phyloP scores from a whole-genome alignment of 2,888 invertebrate species.

The Amiota minor region DNA sequence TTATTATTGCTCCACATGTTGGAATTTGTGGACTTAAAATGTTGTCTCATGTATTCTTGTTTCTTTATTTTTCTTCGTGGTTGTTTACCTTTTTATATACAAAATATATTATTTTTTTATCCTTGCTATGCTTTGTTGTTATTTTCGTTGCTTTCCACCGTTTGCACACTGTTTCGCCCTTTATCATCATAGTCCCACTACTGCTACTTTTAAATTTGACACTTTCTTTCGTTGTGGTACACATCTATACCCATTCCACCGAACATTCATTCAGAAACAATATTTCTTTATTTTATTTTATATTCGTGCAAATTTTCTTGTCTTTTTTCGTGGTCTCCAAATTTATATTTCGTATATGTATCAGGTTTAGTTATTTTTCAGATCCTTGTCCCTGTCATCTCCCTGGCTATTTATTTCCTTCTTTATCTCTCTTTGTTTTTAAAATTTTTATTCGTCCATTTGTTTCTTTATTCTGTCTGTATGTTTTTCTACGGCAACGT shows the following conservation, averaged over 20 bases:
- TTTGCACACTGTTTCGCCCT: neutral
- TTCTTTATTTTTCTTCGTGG: neutral
- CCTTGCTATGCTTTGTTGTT: conserved; percentile 9
- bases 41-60: conserved; percentile 34
- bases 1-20: conserved; percentile 70
- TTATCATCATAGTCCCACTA: neutral
- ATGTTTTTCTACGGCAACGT: conserved; percentile 50
- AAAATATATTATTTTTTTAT: conserved; percentile 20
- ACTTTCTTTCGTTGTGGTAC: too few relatives aligned
- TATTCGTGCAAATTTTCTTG: conserved; percentile 24
- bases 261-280: neutral
- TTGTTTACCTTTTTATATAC: conserved; percentile 3
- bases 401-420: neutral
- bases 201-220: too few relatives aligned
- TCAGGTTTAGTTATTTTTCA: too few relatives aligned
- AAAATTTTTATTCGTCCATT: conserved; percentile 41
- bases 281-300: conserved; percentile 28
- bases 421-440: conserved; percentile 7
- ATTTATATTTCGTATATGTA: conserved; percentile 20
- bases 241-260: too few relatives aligned
- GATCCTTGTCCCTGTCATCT: neutral
- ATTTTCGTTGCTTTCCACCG: neutral
- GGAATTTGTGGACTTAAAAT: conserved; percentile 66
- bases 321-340: conserved; percentile 18
- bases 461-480: conserved; percentile 33